Conservation (phyloP, 2,888 invertebrate species). For the Phengaris arion region DNA sequence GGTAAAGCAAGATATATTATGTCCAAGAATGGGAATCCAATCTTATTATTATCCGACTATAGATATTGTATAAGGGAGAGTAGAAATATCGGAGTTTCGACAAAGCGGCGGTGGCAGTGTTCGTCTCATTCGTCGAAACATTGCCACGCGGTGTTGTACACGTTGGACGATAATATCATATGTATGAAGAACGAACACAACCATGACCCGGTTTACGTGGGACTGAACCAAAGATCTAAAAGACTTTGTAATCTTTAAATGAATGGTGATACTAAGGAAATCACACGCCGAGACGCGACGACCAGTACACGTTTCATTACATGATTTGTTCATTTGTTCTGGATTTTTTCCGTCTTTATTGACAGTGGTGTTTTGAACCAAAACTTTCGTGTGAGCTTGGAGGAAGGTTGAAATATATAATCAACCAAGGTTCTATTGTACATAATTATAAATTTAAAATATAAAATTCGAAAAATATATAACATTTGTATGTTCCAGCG, state of each 20-base stretch:
- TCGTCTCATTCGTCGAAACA: constrained; percentile 36
- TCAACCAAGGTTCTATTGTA: not conserved
- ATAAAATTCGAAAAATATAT: too few relatives aligned
- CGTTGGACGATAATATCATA: constrained; percentile 42
- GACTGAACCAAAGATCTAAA: not conserved
- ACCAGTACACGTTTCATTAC: too few relatives aligned
- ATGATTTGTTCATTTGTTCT: too few relatives aligned
- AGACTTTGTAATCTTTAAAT: not conserved
- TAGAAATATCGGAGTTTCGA: constrained; percentile 28
- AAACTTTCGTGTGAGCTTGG: too few relatives aligned
- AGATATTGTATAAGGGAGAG: constrained; percentile 39
- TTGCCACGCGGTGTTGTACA: constrained; percentile 45
- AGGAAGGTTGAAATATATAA: too few relatives aligned
- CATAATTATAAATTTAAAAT: not conserved
- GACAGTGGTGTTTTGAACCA: too few relatives aligned
- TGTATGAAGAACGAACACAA: constrained; percentile 40
- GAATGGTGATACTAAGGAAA: too few relatives aligned
- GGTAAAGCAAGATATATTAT: constrained; percentile 25
- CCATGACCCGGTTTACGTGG: constrained; percentile 33
- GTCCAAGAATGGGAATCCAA: constrained; percentile 38
- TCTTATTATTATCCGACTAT: constrained; percentile 41
- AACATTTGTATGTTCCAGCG: too few relatives aligned
- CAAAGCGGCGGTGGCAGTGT: constrained; percentile 39
- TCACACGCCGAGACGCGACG: too few relatives aligned
- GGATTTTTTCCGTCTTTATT: too few relatives aligned